Evolutionary conservation across 2,797 vertebrate genomes (phyloP).

Genomic region (Rhinichthys osculus): DNA sequence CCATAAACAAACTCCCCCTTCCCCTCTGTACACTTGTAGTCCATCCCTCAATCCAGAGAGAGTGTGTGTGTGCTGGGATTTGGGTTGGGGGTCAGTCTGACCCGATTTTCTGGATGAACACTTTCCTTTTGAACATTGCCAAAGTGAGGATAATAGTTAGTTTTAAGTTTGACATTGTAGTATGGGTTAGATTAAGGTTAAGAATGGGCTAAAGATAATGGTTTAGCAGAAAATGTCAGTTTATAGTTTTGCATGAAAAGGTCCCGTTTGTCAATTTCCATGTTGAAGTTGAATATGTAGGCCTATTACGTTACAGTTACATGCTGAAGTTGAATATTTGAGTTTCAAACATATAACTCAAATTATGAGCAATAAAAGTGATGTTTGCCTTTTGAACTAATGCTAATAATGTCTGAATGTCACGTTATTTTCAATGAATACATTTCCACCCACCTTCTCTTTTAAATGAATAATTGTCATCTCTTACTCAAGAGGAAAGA

Average conservation of each 20-base stretch:
- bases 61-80: constrained; percentile 29
- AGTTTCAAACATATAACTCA: neutral
- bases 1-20: constrained; percentile 56
- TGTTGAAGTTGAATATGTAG: neutral
- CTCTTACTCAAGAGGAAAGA: constrained; percentile 17
- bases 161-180: constrained; percentile 3
- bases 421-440: neutral
- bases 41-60: constrained; percentile 46
- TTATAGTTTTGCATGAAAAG: neutral
- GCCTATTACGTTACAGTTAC: neutral
- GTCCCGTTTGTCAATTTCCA: neutral
- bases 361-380: neutral
- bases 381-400: neutral
- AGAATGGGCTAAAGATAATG: neutral
- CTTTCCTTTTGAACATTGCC: constrained; percentile 15
- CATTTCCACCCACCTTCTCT: neutral
- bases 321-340: neutral
- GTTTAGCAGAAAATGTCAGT: neutral
- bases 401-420: neutral
- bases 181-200: neutral
- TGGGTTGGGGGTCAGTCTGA: constrained; percentile 14
- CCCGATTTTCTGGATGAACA: constrained; percentile 40
- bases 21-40: constrained; percentile 32
- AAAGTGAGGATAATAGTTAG: constrained; percentile 17
- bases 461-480: neutral